Evolutionary conservation across 1,140 invertebrate species (phyloP).

Genomic region (Lamellibrachia luymesi): DNA sequence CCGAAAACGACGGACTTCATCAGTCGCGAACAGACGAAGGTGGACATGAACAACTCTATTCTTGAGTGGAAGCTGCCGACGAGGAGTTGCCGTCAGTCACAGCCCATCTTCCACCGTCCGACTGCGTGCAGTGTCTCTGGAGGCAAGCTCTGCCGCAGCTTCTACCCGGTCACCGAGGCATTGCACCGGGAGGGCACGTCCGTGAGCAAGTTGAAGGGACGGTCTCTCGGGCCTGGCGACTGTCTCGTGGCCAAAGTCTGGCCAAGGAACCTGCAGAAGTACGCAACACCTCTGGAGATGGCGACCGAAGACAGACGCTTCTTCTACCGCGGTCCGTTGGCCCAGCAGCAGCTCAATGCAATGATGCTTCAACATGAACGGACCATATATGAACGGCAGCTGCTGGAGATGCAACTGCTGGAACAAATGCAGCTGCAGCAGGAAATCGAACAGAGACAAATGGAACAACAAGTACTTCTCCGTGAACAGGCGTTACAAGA

Average conservation of each 20-base stretch:
- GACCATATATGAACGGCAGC: not conserved
- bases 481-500: not conserved
- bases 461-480: not conserved
- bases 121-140: not conserved
- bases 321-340: not conserved
- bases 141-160: not conserved
- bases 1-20: slow-evolving; percentile 2
- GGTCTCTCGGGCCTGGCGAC: not conserved
- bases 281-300: slow-evolving; percentile 2
- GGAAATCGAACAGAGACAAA: not conserved
- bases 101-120: not conserved
- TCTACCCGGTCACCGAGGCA: slow-evolving; percentile 7
- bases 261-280: not conserved
- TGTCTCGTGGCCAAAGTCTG: slow-evolving; percentile 1
- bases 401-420: not conserved
- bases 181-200: slow-evolving; percentile 10
- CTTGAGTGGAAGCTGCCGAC: not conserved
- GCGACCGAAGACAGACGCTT: slow-evolving; percentile 11
- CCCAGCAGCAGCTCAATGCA: not conserved
- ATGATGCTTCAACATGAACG: not conserved
- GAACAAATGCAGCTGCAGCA: not conserved
- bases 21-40: not conserved
- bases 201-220: not conserved
- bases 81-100: not conserved
- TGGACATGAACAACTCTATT: not conserved